Percentiles rank a stretch among this genome's conserved stretches.
phyloP scores from a whole-genome alignment of 2,797 vertebrate species.

The Danio aesculapii region DNA sequence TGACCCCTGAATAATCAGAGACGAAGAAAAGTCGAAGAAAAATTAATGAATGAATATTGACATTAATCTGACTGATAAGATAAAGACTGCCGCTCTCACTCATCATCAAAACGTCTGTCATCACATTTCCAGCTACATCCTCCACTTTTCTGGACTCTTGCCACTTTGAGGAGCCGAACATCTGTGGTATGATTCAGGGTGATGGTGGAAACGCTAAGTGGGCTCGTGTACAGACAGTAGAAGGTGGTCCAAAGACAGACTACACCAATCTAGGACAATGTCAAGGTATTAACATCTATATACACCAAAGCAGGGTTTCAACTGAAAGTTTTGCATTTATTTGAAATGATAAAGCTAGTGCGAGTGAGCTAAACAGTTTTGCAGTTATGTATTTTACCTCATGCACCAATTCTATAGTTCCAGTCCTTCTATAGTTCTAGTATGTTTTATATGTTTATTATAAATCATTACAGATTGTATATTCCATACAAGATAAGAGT shows the following conservation, averaged over 20 bases:
- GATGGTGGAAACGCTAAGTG: conserved; percentile 76
- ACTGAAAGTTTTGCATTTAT: not conserved
- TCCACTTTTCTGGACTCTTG: conserved; percentile 89
- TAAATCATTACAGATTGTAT: too few species aligned
- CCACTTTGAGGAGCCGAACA: conserved; percentile 86
- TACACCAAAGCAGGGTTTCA: not conserved
- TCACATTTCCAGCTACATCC: conserved; percentile 65
- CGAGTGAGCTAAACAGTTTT: not conserved
- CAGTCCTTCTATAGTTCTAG: too few species aligned
- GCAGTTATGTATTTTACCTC: not conserved
- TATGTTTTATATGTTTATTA: too few species aligned
- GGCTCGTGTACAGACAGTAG: conserved; percentile 70
- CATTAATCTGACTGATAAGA: not conserved
- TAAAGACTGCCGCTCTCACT: not conserved
- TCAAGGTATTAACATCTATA: conserved; percentile 75
- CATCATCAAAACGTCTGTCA: not conserved
- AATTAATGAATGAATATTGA: too few species aligned
- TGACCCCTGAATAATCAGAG: too few species aligned
- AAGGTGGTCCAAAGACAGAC: conserved; percentile 79
- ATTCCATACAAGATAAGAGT: too few species aligned
- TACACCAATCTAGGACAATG: conserved; percentile 85
- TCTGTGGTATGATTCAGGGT: conserved; percentile 91
- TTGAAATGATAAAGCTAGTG: not conserved
- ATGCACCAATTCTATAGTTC: rapidly evolving
- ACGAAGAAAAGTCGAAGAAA: too few species aligned